A percentile compares a stretch with the other conserved stretches of the same genome.
These are phyloP conservation scores for Phyllotreta cruciferae DNA, from an alignment of 2,888 invertebrate species.

Conservation along the genomic window DNA sequence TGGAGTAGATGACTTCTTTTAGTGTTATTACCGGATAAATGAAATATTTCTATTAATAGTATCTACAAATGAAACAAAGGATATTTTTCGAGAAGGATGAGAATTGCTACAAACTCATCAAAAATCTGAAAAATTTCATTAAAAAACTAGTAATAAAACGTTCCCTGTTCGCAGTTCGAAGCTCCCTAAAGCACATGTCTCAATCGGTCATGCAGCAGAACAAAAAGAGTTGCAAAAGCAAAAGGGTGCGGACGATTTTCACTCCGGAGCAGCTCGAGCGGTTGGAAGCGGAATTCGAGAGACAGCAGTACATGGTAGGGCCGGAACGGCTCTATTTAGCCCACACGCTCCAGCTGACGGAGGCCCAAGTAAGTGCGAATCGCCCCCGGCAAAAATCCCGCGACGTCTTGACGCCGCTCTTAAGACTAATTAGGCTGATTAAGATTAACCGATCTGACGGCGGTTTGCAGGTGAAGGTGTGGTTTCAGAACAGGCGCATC, in stretches of 20 bases:
- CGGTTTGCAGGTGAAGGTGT: slow-evolving; percentile 78
- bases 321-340: slow-evolving; percentile 93
- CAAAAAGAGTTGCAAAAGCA: slow-evolving; percentile 71
- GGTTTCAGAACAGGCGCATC: slow-evolving; percentile 93
- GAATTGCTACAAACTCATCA: too few species aligned
- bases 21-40: too few species aligned
- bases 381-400: not conserved
- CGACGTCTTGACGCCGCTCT: too few species aligned
- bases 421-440: not conserved
- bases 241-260: slow-evolving; percentile 94
- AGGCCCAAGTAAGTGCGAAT: slow-evolving; percentile 75
- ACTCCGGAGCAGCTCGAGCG: slow-evolving; percentile 95
- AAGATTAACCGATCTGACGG: slow-evolving; percentile 21
- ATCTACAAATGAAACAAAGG: too few species aligned
- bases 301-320: slow-evolving; percentile 98
- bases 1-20: too few species aligned
- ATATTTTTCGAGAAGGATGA: too few species aligned
- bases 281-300: slow-evolving; percentile 91
- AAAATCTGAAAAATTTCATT: too few species aligned
- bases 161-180: slow-evolving; percentile 48
- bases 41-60: too few species aligned
- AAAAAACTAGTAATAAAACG: too few species aligned
- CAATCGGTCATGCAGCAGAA: slow-evolving; percentile 45
- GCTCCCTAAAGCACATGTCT: slow-evolving; percentile 51
- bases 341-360: slow-evolving; percentile 83